phyloP scores from a whole-genome alignment of 2,888 invertebrate species.

The Quadroppia sp. region DNA sequence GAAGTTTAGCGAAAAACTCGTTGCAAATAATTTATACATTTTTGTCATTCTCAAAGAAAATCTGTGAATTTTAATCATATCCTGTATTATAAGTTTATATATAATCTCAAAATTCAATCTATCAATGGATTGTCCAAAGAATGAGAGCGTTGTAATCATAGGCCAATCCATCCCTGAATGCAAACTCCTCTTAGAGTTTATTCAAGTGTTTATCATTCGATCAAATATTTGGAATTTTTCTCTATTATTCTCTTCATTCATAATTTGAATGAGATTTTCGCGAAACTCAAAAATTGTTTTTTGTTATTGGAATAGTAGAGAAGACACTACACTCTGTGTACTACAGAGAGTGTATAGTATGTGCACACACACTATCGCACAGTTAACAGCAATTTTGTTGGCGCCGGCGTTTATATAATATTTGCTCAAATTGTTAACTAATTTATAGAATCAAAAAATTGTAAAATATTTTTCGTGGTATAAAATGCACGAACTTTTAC shows the following conservation, averaged over 20 bases:
- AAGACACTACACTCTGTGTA: background rate
- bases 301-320: background rate
- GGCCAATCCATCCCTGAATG: background rate
- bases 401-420: background rate
- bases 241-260: background rate
- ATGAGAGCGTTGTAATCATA: background rate
- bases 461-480: slow-evolving; percentile 6
- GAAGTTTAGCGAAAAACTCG: no score
- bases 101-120: no score
- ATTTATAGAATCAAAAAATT: background rate
- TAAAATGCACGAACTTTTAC: slow-evolving; percentile 5
- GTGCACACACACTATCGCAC: background rate
- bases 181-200: background rate
- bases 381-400: background rate
- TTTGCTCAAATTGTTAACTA: background rate
- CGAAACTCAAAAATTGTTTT: background rate
- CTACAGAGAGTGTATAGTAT: background rate
- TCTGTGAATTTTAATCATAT: no score
- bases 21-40: no score
- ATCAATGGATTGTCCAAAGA: background rate
- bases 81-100: no score
- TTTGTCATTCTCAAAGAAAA: no score
- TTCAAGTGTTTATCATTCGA: no score
- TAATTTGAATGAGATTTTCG: background rate
- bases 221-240: background rate